Base-by-base conservation (phyloP, 2,888 invertebrate species). In the Perizoma flavofasciatum region DNA sequence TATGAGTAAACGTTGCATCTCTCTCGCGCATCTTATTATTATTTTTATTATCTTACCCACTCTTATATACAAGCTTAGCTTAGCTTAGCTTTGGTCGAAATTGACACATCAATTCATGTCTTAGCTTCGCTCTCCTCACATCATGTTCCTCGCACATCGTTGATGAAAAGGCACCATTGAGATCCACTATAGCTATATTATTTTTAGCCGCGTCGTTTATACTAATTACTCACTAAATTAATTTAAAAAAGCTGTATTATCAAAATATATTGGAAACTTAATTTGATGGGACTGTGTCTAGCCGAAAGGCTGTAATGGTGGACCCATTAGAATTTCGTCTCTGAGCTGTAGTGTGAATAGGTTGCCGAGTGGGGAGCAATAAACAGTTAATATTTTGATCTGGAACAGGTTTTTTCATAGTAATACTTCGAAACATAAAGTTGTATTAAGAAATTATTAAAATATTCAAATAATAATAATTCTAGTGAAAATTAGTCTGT, bases 401-500 rank as follows among this genome's bases (percentile, higher is more conserved):
- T 83, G 86, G 77, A 85, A 85, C 78, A 78, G 85, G 80, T 83
- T 87, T 84, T 79, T 86, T 82, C 81, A 85, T 82, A 84, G 83
- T 82, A 84, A 75, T 75, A 79, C 85, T 88, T 86, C 82, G 77
- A 85, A 83, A 73, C 82, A 79, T 87, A 84, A 86, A 86, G 79
- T 86, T 86, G 81, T 86, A 61, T 83, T 87, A 86, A 83, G 83
- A 88, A 85, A 88, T 86, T 85, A 88, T 84, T 86, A 82, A 86
- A 88, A 82, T 85, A 86, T 88, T 89, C 89, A 86, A 89, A 88
- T 88, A 69, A 69, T 69, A 69, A 89, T 85, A 86, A 88, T 83
- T 87, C 84, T 91, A 91, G 91, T 80, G 78, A 88, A 86, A 55
- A 6, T 85, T 90, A 91, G 91, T 77, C 85, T 81, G 86, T 86